Evolutionary conservation across 2,888 invertebrate genomes (phyloP).

Genomic region (Plagiodera versicolora): DNA sequence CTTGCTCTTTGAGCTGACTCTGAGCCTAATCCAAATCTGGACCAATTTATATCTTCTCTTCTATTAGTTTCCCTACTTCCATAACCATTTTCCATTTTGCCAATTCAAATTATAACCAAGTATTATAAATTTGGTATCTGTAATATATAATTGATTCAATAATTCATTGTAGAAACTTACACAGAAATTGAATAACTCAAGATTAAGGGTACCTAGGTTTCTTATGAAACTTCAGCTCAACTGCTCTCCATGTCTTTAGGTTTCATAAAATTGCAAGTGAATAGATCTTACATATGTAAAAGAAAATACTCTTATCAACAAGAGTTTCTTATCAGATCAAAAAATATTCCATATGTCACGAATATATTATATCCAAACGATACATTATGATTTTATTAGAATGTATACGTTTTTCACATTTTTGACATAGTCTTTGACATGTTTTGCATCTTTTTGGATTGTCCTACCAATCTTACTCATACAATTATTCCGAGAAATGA

Average conservation of each 20-base stretch:
- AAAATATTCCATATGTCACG: slow-evolving; percentile 1
- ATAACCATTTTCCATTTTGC: slow-evolving; percentile 36
- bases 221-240: neutral
- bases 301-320: slow-evolving; percentile 1
- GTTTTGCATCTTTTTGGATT: no score
- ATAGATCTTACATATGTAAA: neutral
- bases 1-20: slow-evolving; percentile 57
- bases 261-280: slow-evolving; percentile 19
- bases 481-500: no score
- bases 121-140: no score
- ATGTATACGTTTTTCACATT: neutral
- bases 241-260: slow-evolving; percentile 18
- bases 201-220: neutral
- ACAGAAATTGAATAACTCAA: neutral
- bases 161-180: neutral
- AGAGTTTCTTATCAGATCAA: slow-evolving; percentile 17
- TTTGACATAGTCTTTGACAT: no score
- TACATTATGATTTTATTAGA: slow-evolving; percentile 1
- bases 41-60: slow-evolving; percentile 58
- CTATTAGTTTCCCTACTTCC: slow-evolving; percentile 34
- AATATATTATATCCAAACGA: slow-evolving; percentile 7
- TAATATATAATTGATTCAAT: neutral
- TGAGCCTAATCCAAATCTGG: slow-evolving; percentile 58
- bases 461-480: no score
- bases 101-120: neutral